phyloP scores from a whole-genome alignment of 1,140 invertebrate species.

The Temnothorax longispinosus region DNA sequence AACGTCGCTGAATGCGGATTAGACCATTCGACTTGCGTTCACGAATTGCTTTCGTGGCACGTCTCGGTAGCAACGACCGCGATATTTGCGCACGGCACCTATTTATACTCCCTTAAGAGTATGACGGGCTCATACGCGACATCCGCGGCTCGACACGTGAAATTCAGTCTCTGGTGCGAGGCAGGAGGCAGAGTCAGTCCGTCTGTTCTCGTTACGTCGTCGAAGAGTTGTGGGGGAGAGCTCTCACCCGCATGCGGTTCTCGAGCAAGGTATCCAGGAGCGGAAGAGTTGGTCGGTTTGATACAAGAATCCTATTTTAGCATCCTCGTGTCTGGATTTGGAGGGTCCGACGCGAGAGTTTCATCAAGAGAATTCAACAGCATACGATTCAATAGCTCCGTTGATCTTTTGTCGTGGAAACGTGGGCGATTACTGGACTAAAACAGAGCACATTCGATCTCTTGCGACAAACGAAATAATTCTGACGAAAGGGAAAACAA shows the following conservation, averaged over 20 bases:
- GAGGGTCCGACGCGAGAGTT: not conserved
- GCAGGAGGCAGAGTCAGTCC: conserved; percentile 28
- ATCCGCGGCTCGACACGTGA: conserved; percentile 40
- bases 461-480: not conserved
- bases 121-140: conserved; percentile 3
- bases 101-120: conserved; percentile 57
- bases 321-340: conserved; percentile 18
- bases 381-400: not conserved
- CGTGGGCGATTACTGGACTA: not conserved
- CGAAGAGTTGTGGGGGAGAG: not conserved
- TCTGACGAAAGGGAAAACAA: not conserved
- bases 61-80: conserved; percentile 64
- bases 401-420: not conserved
- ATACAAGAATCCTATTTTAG: conserved; percentile 58
- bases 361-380: not conserved
- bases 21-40: conserved; percentile 25
- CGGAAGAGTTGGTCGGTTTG: not conserved
- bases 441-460: not conserved
- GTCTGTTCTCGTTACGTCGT: conserved; percentile 21
- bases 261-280: not conserved
- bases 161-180: conserved; percentile 29
- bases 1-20: conserved; percentile 4
- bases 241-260: not conserved
- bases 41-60: conserved; percentile 23
- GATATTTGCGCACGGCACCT: conserved; percentile 63